A percentile compares a stretch with the other conserved stretches of the same genome.
These are phyloP conservation scores for Octopus bimaculoides DNA, from an alignment of 1,140 invertebrate species.

Conservation along the genomic window DNA sequence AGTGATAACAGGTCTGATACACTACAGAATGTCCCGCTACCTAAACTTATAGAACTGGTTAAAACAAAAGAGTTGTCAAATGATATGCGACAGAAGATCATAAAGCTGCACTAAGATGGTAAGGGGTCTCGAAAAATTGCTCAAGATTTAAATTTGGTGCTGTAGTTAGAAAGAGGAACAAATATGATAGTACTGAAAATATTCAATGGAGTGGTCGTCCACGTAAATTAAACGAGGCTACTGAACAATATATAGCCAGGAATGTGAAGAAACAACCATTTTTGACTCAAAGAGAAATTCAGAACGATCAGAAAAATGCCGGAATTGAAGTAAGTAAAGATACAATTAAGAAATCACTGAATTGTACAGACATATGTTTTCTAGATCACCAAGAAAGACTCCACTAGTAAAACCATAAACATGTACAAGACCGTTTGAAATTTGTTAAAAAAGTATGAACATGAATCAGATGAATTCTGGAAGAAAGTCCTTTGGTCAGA, in stretches of 20 bases:
- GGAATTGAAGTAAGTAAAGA: no score
- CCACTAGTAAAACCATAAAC: no score
- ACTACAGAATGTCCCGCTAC: no score
- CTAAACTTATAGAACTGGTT: no score
- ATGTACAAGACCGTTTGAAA: no score
- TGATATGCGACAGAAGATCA: background rate
- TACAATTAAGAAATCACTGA: no score
- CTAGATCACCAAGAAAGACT: no score
- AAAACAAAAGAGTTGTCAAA: background rate
- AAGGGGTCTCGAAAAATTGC: background rate
- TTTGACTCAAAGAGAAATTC: background rate
- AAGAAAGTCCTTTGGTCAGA: no score
- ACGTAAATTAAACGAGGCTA: background rate
- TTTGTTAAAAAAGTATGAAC: no score
- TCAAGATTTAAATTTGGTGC: background rate
- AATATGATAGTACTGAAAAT: background rate
- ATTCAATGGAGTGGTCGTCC: background rate
- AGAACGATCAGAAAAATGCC: background rate
- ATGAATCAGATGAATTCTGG: no score
- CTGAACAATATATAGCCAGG: background rate
- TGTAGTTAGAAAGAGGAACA: background rate
- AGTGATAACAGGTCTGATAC: no score
- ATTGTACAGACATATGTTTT: no score
- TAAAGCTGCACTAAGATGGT: background rate
- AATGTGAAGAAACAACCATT: background rate